phyloP scores from a whole-genome alignment of 2,113 vertebrate species.

The Actinemys pallida region DNA sequence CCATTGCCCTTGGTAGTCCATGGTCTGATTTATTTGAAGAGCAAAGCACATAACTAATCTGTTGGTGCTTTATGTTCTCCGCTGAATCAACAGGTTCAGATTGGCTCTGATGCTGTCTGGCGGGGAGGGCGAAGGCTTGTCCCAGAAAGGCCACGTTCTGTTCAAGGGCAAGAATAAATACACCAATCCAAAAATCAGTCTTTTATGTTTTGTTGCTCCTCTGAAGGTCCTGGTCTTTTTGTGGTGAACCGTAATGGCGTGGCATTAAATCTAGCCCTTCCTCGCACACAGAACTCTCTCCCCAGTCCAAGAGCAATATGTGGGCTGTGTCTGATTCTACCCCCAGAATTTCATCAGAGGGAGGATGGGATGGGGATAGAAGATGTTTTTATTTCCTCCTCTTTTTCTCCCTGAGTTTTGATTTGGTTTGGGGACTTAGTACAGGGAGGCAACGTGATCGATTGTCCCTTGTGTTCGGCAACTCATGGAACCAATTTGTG shows the following conservation, averaged over 20 bases:
- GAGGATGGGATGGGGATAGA: background rate
- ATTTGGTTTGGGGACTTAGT: background rate
- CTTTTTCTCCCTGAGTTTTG: background rate
- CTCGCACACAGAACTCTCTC: background rate
- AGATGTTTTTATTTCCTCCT: background rate
- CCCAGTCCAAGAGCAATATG: background rate
- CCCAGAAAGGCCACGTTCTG: background rate
- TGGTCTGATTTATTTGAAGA: background rate
- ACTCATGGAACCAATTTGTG: background rate
- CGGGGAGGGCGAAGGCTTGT: background rate
- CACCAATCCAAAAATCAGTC: background rate
- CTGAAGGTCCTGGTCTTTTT: background rate
- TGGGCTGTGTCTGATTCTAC: background rate
- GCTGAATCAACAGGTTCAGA: background rate
- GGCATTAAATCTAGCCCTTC: background rate
- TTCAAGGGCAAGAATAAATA: background rate
- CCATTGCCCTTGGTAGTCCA: background rate
- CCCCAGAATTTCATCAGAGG: background rate
- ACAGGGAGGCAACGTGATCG: background rate
- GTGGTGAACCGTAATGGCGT: background rate
- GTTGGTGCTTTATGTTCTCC: background rate
- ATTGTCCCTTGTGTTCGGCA: background rate
- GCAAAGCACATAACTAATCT: background rate
- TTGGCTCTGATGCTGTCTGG: background rate
- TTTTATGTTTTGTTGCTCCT: background rate